Evolutionary conservation across 2,113 vertebrate species (phyloP), one percentile per base, ranked within the genome.

Genomic region (Silurus glanis): DNA sequence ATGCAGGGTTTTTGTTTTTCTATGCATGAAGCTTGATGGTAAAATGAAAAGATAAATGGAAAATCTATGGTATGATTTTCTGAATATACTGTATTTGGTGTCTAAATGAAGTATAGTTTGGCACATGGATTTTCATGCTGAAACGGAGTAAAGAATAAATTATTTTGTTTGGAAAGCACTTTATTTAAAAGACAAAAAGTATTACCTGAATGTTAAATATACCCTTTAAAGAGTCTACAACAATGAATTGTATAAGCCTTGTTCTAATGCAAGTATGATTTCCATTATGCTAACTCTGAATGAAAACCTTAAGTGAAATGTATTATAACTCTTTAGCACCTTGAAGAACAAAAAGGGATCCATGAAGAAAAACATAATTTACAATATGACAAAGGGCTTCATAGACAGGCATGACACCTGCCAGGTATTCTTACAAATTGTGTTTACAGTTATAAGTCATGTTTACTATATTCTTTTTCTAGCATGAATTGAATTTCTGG

Each of bases 181-280:
- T 84, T 84, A 61, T 84, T 84, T 53, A 14, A 37, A 45, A 59
- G 37, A 83, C 17, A 58, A n/a, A 28, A 25, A 9, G n/a, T 83
- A 16, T 58, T 58, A n/a, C 21, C 16, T 76, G 72, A 55, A 76
- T 13, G 47, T 2, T 49, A 75, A 51, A 75, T 13, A n/a, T 49
- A 9, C 10, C n/a, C 47, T 23, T 75, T 75, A 12, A 23, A 6
- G 13, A 62, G 19, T 25, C 28, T 53, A 25, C n/a, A 28, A 69
- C 17, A 55, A 47, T 23, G 49, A 64, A 71, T 23, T 16, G 9
- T 74, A 59, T 0, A 45, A 59, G 28, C 37, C 45, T 23, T 21
- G 61, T 72, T 17, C 45, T 23, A 14, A 58, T 9, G 37, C 9
- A 0, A 80, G 14, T 17, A 14, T 14, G 62, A 62, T 10, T 55